These are phyloP conservation scores for Tiaroga cobitis DNA, from an alignment of 2,797 vertebrate genomes.

Conservation along the genomic window DNA sequence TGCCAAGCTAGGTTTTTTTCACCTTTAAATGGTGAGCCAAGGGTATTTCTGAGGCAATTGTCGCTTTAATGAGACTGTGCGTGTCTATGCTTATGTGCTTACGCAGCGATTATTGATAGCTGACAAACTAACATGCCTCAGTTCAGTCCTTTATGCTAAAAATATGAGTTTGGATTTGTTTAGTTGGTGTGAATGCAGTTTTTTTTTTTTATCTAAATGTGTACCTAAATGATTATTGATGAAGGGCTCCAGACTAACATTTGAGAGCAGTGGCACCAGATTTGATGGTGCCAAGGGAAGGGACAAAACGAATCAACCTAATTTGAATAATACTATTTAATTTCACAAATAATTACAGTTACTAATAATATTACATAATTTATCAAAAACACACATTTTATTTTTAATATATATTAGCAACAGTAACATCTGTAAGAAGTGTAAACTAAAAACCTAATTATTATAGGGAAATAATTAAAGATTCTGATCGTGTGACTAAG, in stretches of 20 bases:
- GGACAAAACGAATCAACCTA: background rate
- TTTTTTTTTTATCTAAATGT: background rate
- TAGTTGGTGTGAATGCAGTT: background rate
- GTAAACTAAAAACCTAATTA: background rate
- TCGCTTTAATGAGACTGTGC: slow-evolving; percentile 39
- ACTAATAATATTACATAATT: background rate
- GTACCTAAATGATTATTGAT: background rate
- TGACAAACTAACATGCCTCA: slow-evolving; percentile 13
- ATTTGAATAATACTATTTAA: background rate
- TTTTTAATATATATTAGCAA: background rate
- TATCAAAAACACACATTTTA: background rate
- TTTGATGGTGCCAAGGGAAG: background rate
- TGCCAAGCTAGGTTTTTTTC: slow-evolving; percentile 56
- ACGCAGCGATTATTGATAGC: slow-evolving; percentile 33
- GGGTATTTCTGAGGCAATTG: slow-evolving; percentile 45
- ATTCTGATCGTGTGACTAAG: background rate
- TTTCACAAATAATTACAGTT: background rate
- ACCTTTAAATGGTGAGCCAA: slow-evolving; percentile 42
- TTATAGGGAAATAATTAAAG: background rate
- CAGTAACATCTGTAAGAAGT: background rate
- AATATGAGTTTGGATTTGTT: background rate
- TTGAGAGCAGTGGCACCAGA: background rate
- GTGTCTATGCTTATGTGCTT: slow-evolving; percentile 33
- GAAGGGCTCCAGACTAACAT: background rate
- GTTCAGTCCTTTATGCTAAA: background rate